Evolutionary conservation across 2,888 invertebrate species (phyloP), one percentile per base, ranked within the genome.

Genomic region (Pegoplata infirma): DNA sequence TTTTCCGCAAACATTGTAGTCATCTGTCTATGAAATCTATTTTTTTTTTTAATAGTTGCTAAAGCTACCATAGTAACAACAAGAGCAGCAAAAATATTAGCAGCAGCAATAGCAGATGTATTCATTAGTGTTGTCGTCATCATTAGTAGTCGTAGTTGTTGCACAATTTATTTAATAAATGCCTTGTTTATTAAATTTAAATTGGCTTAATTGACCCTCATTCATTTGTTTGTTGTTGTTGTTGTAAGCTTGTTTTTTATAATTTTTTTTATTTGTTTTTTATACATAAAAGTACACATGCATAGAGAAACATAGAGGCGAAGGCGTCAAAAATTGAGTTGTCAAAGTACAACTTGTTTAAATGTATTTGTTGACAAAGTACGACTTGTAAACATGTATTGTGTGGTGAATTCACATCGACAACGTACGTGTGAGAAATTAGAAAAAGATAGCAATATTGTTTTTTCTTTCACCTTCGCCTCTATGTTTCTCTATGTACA

Each of bases 151-250:
- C 46, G 64, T 2, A 40, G 32, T 59, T 55, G 51, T 61, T 58
- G 49, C 25, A 59, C 23, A 49, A 25, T 87, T 88, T 87, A 86
- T 86, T 89, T 88, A 88, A 89, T 88, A 88, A 88, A 86, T 83
- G 83, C 82, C 83, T 82, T 83, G 82, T 89, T 89, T 89, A 89
- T 89, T 89, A 88, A 88, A 89, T 89, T 89, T 88, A 89, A 89
- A 89, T 89, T 89, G 89, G 85, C 89, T 89, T 88, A 89, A 89
- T 89, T 89, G 89, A 89, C 89, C 89, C 88, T 86, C 87, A 86
- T 87, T 86, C 85, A 84, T 83, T 51, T 53, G 32, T 8, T 47
- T 16, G 32, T 49, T 56, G 8, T 53, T 53, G 2, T 28, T 25
- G 25, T 40, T 23, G 36, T 46, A 2, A 16, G 25, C 19, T 36